Evolutionary conservation across 92 coral and sea anemone genomes (phyloP).

Genomic region (Porites lobata): DNA sequence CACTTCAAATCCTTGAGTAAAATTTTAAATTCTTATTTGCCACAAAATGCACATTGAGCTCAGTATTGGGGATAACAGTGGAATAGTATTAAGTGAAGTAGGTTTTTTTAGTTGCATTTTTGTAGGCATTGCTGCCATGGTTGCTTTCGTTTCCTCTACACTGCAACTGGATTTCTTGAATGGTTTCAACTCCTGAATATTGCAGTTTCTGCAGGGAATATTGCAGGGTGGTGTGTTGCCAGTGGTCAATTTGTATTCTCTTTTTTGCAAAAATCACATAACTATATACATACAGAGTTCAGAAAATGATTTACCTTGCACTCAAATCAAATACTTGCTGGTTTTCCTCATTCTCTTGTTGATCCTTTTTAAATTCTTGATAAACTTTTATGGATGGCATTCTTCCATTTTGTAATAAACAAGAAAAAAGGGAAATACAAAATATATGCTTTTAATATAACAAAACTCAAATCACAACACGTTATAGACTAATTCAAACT

Average conservation of each 20-base stretch:
- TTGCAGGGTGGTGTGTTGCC: neutral
- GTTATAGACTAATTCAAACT: neutral
- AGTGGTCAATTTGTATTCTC: neutral
- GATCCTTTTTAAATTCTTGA: slow-evolving; percentile 10
- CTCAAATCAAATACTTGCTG: slow-evolving; percentile 7
- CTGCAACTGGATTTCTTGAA: neutral
- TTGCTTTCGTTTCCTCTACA: neutral
- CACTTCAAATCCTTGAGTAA: slow-evolving; percentile 11
- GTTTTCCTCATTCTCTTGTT: neutral
- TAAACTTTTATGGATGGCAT: neutral
- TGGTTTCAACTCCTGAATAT: neutral
- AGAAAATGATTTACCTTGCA: neutral
- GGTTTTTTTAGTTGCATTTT: slow-evolving; percentile 10
- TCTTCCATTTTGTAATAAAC: slow-evolving; percentile 8
- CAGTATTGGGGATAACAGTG: slow-evolving; percentile 16
- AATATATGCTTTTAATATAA: neutral
- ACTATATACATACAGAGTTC: neutral
- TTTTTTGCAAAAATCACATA: neutral
- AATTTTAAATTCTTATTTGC: slow-evolving; percentile 6
- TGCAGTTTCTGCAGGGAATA: neutral
- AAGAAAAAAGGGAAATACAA: slow-evolving; percentile 7
- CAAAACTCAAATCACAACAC: neutral
- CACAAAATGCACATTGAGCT: slow-evolving; percentile 8
- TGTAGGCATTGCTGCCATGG: slow-evolving; percentile 9
- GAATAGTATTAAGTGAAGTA: slow-evolving; percentile 7